Percentiles rank a stretch among this genome's conserved stretches.
Conservation (phyloP, 2,888 invertebrate genomes). For the Erebia palarica region DNA sequence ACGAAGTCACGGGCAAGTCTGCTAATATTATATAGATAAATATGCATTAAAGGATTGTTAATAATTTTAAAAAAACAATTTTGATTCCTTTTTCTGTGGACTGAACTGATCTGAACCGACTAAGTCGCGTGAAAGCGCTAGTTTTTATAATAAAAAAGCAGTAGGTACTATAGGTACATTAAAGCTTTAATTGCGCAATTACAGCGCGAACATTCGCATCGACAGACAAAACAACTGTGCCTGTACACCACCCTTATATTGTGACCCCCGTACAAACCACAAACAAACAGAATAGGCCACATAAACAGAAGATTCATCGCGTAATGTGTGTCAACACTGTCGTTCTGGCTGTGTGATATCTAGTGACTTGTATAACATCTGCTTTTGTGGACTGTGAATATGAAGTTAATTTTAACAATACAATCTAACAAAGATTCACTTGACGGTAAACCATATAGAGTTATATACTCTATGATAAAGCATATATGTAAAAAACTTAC, state of each 20-base stretch:
- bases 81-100: no score
- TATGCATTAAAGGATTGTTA: no score
- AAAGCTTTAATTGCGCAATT: slow-evolving; percentile 32
- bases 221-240: slow-evolving; percentile 61
- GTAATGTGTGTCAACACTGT: slow-evolving; percentile 56
- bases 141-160: neutral
- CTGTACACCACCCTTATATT: slow-evolving; percentile 40
- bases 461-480: no score
- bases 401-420: slow-evolving; percentile 3
- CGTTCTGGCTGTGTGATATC: slow-evolving; percentile 29
- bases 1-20: no score
- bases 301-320: slow-evolving; percentile 48
- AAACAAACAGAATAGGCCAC: slow-evolving; percentile 28
- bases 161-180: neutral
- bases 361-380: slow-evolving; percentile 34
- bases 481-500: no score
- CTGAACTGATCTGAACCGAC: no score
- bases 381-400: slow-evolving; percentile 8
- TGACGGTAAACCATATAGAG: no score
- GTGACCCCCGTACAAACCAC: slow-evolving; percentile 33
- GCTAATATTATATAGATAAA: no score
- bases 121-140: neutral
- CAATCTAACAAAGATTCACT: neutral
- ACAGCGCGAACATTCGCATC: slow-evolving; percentile 47
- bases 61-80: no score